These are phyloP conservation scores for Acipenser ruthenus DNA, from an alignment of 2,797 vertebrate genomes.

Conservation along the genomic window DNA sequence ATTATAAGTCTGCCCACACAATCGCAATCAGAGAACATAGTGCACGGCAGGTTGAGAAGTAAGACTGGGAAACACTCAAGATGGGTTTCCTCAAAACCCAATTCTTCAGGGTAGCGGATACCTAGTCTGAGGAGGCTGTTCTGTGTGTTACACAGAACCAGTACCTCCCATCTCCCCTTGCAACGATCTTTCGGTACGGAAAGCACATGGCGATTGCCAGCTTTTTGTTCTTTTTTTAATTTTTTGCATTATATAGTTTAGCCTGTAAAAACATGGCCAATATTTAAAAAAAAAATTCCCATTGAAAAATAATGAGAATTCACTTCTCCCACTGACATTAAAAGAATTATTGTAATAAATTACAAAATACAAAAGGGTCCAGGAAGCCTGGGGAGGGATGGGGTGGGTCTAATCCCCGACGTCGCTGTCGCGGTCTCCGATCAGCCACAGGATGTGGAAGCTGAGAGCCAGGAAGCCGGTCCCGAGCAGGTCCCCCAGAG, in stretches of 20 bases:
- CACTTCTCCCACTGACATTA: slow-evolving; percentile 32
- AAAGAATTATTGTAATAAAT: slow-evolving; percentile 37
- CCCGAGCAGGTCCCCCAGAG: slow-evolving; percentile 90
- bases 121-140: too few relatives aligned
- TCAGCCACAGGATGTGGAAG: slow-evolving; percentile 93
- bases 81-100: too few relatives aligned
- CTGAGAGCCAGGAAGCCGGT: slow-evolving; percentile 93
- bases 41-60: too few relatives aligned
- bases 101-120: too few relatives aligned
- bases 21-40: too few relatives aligned
- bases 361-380: slow-evolving; percentile 17
- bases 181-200: slow-evolving; percentile 16
- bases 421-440: slow-evolving; percentile 85
- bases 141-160: too few relatives aligned
- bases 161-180: too few relatives aligned
- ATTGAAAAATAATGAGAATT: slow-evolving; percentile 97
- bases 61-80: too few relatives aligned
- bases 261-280: slow-evolving; percentile 32
- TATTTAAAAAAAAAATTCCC: slow-evolving; percentile 61
- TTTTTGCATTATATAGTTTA: slow-evolving; percentile 26
- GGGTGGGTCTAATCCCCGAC: slow-evolving; percentile 72
- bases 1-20: too few relatives aligned
- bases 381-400: slow-evolving; percentile 18
- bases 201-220: slow-evolving; percentile 57
- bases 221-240: slow-evolving; percentile 22